phyloP scores from a whole-genome alignment of 2,113 vertebrate species.

The Brachypteracias leptosomus region DNA sequence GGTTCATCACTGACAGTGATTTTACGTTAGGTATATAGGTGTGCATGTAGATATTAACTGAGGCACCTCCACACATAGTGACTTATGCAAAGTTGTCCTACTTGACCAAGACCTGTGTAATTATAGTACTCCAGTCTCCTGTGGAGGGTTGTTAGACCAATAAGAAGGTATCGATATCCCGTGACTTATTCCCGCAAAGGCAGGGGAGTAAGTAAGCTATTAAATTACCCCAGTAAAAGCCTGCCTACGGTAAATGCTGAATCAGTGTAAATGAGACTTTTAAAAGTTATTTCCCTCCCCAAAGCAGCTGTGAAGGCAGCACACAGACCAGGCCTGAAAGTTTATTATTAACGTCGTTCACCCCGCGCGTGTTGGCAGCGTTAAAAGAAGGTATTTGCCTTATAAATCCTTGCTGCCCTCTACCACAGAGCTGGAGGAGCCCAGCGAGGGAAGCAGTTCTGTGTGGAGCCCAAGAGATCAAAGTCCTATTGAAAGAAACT shows the following conservation, averaged over 20 bases:
- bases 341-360: background rate
- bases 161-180: background rate
- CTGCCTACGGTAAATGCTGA: background rate
- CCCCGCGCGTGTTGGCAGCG: background rate
- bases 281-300: background rate
- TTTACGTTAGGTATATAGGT: background rate
- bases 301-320: background rate
- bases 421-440: background rate
- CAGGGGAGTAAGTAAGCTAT: background rate
- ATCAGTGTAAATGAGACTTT: background rate
- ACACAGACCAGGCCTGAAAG: background rate
- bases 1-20: background rate
- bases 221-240: background rate
- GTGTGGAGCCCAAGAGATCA: conserved; percentile 14
- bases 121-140: background rate
- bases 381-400: background rate
- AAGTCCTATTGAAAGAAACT: conserved; percentile 55
- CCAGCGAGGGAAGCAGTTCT: background rate
- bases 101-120: background rate
- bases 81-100: background rate
- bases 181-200: background rate
- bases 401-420: background rate
- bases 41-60: background rate
- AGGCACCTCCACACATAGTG: rapidly evolving
- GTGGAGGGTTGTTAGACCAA: background rate